A percentile compares a stretch with the other conserved stretches of the same genome.
Conservation (phyloP, 2,113 vertebrate species). For the Bufo bufo region DNA sequence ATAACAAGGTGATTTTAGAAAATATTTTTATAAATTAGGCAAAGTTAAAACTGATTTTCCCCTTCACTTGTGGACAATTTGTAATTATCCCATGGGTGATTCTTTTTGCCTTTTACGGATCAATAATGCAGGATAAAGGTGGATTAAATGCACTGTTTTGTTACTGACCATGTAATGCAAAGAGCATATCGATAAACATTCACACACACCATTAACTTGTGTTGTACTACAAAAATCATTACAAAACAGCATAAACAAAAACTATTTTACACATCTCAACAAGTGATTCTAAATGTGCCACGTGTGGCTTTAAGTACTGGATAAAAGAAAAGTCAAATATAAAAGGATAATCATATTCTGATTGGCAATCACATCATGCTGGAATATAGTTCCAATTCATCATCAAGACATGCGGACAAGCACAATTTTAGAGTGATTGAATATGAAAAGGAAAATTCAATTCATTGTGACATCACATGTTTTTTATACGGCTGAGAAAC, state of each 20-base stretch:
- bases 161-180: not conserved
- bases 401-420: constrained; percentile 53
- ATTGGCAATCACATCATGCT: constrained; percentile 53
- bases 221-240: constrained; percentile 3
- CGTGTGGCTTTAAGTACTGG: constrained; percentile 42
- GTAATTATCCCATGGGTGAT: not conserved
- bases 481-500: constrained; percentile 42
- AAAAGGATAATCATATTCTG: constrained; percentile 50
- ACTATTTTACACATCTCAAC: not conserved
- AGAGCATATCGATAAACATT: not conserved
- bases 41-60: not conserved
- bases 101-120: not conserved
- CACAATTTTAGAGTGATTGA: constrained; percentile 50
- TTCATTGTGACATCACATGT: constrained; percentile 48
- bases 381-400: constrained; percentile 48
- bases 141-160: no score
- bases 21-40: no score
- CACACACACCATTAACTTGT: not conserved
- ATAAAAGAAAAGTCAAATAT: constrained; percentile 46
- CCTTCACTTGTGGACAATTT: not conserved
- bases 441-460: constrained; percentile 48
- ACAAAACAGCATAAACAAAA: constrained; percentile 32
- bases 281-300: constrained; percentile 4
- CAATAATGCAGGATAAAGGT: no score
- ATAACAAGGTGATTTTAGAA: no score